A percentile compares a stretch with the other conserved stretches of the same genome.
Evolutionary conservation across 2,888 invertebrate genomes (phyloP).

Genomic region (Dynastes grantii): DNA sequence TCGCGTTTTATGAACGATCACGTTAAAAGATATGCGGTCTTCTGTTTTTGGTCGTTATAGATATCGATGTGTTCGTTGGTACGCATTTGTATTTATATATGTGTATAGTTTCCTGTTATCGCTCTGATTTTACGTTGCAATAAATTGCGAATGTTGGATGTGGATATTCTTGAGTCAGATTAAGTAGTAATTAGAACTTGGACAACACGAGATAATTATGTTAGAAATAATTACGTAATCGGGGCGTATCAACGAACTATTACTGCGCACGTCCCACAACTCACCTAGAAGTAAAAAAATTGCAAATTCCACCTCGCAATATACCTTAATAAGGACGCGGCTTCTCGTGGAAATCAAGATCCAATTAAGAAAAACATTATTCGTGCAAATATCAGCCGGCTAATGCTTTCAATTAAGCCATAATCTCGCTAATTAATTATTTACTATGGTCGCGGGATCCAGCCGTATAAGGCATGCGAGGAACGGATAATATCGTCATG

Average conservation of each 20-base stretch:
- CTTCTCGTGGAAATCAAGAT: constrained; percentile 37
- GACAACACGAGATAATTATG: not conserved
- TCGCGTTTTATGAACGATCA: constrained; percentile 18
- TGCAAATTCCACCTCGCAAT: not conserved
- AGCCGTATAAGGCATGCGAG: constrained; percentile 29
- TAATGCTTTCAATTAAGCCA: constrained; percentile 44
- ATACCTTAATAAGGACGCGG: not conserved
- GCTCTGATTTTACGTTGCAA: too few species aligned
- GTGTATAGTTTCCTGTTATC: too few species aligned
- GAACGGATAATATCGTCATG: constrained; percentile 34
- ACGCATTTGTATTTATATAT: too few species aligned
- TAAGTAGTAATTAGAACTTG: too few species aligned
- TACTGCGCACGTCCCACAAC: too few species aligned
- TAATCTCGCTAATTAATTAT: constrained; percentile 46
- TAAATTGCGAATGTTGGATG: too few species aligned
- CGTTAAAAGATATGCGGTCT: too few species aligned
- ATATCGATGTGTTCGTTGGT: too few species aligned
- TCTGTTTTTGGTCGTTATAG: not conserved
- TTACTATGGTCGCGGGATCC: constrained; percentile 18
- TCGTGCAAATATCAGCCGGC: constrained; percentile 14
- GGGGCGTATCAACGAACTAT: too few species aligned
- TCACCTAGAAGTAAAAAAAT: too few species aligned
- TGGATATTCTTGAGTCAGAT: too few species aligned
- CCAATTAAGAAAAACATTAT: constrained; percentile 41
- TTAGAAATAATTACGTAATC: not conserved